phyloP scores from a whole-genome alignment of 2,113 vertebrate genomes.

The Xiphophorus maculatus region DNA sequence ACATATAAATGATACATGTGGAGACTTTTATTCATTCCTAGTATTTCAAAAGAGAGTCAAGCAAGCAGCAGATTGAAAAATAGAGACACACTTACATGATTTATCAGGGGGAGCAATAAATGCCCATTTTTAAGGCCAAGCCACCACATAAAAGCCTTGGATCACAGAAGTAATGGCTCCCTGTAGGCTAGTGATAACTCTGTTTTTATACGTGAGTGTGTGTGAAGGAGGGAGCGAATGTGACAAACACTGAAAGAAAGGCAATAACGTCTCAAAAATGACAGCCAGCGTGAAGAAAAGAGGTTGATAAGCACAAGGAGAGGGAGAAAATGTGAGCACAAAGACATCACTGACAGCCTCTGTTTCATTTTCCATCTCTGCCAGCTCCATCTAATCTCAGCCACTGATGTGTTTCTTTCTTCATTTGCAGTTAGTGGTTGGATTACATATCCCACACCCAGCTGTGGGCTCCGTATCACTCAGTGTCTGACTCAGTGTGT shows the following conservation, averaged over 20 bases:
- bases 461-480: conserved; percentile 42
- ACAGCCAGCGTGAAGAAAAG: conserved; percentile 39
- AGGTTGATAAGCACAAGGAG: conserved; percentile 26
- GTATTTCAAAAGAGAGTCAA: conserved; percentile 13
- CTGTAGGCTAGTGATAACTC: conserved; percentile 68
- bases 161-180: conserved; percentile 67
- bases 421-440: conserved; percentile 64
- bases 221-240: conserved; percentile 20
- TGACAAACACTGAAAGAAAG: conserved; percentile 55
- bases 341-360: conserved; percentile 29
- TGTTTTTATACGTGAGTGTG: conserved; percentile 34
- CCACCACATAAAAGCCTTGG: conserved; percentile 63
- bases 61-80: conserved; percentile 38
- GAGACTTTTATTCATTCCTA: not conserved
- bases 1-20: not conserved
- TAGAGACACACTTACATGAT: conserved; percentile 38
- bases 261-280: conserved; percentile 64
- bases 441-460: conserved; percentile 42
- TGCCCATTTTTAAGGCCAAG: conserved; percentile 66
- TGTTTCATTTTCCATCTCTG: conserved; percentile 59
- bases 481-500: not conserved
- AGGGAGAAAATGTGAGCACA: not conserved
- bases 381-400: conserved; percentile 52
- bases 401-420: conserved; percentile 52
- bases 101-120: conserved; percentile 65